A percentile compares a stretch with the other conserved stretches of the same genome.
Evolutionary conservation across 2,888 invertebrate species (phyloP).

Genomic region (Ormia ochracea): DNA sequence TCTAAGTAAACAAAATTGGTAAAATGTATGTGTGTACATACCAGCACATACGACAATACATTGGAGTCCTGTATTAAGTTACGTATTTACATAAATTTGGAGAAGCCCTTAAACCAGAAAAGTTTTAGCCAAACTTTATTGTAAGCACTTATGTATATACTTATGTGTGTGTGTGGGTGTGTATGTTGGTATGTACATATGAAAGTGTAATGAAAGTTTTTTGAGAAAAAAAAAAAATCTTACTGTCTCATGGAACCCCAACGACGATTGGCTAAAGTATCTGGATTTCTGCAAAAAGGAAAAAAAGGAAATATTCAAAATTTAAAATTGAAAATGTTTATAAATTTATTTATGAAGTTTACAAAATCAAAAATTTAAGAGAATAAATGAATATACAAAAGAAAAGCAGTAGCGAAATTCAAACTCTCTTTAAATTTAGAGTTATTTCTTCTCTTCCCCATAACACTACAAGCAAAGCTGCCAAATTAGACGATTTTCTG

Average conservation of each 20-base stretch:
- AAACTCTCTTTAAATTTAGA: not conserved
- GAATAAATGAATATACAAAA: not conserved
- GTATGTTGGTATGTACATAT: too few relatives aligned
- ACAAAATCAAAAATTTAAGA: not conserved
- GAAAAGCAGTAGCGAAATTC: not conserved
- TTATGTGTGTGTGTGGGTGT: too few relatives aligned
- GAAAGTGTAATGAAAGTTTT: not conserved
- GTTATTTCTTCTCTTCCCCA: too few relatives aligned
- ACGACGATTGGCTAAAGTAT: conserved; percentile 80
- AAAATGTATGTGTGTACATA: not conserved
- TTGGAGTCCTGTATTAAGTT: too few relatives aligned
- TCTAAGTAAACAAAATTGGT: too few relatives aligned
- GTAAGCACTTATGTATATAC: too few relatives aligned
- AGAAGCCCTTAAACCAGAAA: conserved; percentile 8
- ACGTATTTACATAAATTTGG: conserved; percentile 36
- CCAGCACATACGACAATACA: not conserved
- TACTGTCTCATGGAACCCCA: conserved; percentile 83
- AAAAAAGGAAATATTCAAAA: conserved; percentile 22
- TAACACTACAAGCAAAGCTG: too few relatives aligned
- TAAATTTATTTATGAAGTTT: not conserved
- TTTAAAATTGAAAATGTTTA: not conserved
- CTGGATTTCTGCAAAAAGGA: conserved; percentile 78
- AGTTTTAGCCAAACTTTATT: conserved; percentile 13
- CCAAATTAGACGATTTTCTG: too few relatives aligned
- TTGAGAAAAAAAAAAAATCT: conserved; percentile 69